A percentile compares a stretch with the other conserved stretches of the same genome.
Conservation (phyloP, 2,888 invertebrate genomes). For the Spodoptera littoralis region DNA sequence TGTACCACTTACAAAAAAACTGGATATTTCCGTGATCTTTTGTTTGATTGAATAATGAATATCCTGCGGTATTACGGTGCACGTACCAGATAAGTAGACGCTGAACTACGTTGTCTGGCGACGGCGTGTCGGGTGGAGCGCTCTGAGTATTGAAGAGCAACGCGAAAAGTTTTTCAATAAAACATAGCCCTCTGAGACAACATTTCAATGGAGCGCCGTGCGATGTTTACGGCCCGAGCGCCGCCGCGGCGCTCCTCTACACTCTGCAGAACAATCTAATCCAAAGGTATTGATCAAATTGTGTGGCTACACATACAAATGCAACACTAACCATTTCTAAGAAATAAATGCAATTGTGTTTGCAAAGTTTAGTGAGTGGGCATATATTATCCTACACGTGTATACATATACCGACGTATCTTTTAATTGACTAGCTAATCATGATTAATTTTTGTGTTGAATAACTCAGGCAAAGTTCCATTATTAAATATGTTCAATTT, state of each 20-base stretch:
- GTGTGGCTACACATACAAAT: constrained; percentile 58
- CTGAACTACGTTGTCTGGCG: constrained; percentile 40
- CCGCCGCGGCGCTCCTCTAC: constrained; percentile 64
- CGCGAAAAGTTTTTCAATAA: constrained; percentile 86
- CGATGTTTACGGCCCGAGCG: constrained; percentile 79
- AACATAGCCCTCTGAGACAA: constrained; percentile 85
- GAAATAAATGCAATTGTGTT: constrained; percentile 50
- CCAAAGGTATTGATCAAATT: constrained; percentile 79
- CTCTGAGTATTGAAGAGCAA: constrained; percentile 67
- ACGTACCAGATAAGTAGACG: constrained; percentile 20
- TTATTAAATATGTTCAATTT: no score
- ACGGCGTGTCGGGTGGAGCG: constrained; percentile 58
- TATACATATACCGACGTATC: no score
- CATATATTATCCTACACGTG: no score
- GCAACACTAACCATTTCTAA: constrained; percentile 45
- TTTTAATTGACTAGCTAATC: no score
- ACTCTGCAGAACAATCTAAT: constrained; percentile 78
- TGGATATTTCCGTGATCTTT: constrained; percentile 49
- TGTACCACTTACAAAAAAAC: constrained; percentile 55
- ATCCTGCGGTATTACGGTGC: constrained; percentile 4
- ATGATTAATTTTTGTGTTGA: no score
- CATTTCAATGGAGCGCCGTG: constrained; percentile 82
- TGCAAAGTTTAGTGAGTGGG: constrained; percentile 6
- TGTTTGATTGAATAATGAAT: constrained; percentile 47
- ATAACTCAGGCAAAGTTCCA: no score